A percentile compares a stretch with the other conserved stretches of the same genome.
Evolutionary conservation across 2,797 vertebrate species (phyloP).

Genomic region (Hapalemur alaotrensis): DNA sequence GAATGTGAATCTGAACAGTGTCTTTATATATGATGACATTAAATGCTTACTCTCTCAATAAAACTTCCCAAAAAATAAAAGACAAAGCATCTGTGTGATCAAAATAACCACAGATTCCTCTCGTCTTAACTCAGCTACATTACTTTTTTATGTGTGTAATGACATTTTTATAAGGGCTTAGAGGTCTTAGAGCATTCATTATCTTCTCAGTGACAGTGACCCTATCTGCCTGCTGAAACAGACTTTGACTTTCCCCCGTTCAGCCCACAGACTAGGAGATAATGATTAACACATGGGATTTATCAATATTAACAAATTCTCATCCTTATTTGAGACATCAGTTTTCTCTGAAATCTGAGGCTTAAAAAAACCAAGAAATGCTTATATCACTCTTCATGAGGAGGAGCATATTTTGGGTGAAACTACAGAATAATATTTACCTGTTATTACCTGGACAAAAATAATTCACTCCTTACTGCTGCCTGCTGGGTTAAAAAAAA

Average conservation of each 20-base stretch:
- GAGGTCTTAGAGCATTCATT: not conserved
- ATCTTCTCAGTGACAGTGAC: not conserved
- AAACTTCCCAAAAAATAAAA: not conserved
- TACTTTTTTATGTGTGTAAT: not conserved
- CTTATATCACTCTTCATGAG: not conserved
- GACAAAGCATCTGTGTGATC: not conserved
- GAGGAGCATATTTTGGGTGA: not conserved
- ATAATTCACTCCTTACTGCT: not conserved
- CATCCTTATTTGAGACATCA: not conserved
- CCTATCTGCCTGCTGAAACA: not conserved
- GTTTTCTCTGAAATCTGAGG: not conserved
- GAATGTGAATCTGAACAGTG: not conserved
- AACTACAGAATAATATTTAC: not conserved
- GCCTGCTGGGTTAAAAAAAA: not conserved
- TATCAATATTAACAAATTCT: not conserved
- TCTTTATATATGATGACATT: not conserved
- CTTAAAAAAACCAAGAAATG: not conserved
- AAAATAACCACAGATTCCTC: not conserved
- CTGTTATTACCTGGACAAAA: not conserved
- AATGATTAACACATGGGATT: not conserved
- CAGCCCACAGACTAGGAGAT: not conserved
- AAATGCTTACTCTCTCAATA: not conserved
- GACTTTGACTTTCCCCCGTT: not conserved
- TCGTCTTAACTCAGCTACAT: not conserved
- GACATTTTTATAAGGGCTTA: not conserved